Conservation (phyloP, 2,888 invertebrate genomes). For the Meghimatium bilineatum region DNA sequence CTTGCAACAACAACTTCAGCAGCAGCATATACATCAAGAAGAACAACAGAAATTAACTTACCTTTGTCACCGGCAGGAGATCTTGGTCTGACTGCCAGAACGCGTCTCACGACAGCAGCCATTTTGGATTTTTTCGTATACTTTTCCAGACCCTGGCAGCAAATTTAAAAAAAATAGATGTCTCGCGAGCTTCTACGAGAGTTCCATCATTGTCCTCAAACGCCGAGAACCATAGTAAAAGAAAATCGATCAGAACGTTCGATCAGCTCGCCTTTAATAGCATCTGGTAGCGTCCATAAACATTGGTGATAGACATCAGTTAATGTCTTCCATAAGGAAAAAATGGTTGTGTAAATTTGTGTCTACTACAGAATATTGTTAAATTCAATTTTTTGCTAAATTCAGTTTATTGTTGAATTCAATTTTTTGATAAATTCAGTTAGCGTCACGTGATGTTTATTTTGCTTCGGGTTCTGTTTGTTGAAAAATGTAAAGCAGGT, state of each 20-base stretch:
- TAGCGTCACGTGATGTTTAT: too few species aligned
- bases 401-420: too few species aligned
- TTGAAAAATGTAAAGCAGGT: too few species aligned
- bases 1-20: neutral
- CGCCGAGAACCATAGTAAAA: slow-evolving; percentile 3
- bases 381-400: too few species aligned
- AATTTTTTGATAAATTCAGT: too few species aligned
- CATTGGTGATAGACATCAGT: too few species aligned
- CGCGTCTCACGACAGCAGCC: slow-evolving; percentile 41
- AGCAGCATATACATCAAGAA: slow-evolving; percentile 27
- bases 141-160: neutral
- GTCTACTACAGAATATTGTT: too few species aligned
- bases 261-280: slow-evolving; percentile 7
- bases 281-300: too few species aligned
- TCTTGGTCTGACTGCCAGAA: slow-evolving; percentile 32
- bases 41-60: slow-evolving; percentile 30
- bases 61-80: slow-evolving; percentile 45
- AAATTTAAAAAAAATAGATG: neutral
- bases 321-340: too few species aligned
- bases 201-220: neutral
- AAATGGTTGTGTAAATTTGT: too few species aligned
- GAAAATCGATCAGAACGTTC: slow-evolving; percentile 23
- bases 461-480: too few species aligned
- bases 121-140: slow-evolving; percentile 32
- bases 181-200: slow-evolving; percentile 35